Evolutionary conservation across 2,113 vertebrate genomes (phyloP).

Genomic region (Numida meleagris): DNA sequence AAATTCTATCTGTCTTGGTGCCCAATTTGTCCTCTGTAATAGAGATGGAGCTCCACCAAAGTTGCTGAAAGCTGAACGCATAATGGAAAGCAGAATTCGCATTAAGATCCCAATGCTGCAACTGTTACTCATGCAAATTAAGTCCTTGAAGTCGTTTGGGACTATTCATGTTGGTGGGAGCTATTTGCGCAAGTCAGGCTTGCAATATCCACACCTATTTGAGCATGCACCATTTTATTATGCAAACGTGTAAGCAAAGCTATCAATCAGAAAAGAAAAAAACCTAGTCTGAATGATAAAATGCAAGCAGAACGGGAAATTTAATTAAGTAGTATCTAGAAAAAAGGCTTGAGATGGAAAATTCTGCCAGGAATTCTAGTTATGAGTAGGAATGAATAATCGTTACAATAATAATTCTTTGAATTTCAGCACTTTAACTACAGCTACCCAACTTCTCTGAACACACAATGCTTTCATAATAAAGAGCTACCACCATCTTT

Average conservation of each 20-base stretch:
- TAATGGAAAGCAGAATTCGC: neutral
- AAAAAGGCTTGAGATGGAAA: constrained; percentile 3
- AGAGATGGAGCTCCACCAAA: neutral
- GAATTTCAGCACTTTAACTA: neutral
- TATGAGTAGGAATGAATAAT: neutral
- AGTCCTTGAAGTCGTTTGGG: constrained; percentile 30
- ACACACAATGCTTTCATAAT: neutral
- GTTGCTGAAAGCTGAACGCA: neutral
- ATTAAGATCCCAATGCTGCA: neutral
- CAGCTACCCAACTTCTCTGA: neutral
- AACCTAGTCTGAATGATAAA: neutral
- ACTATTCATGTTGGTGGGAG: neutral
- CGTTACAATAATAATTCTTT: neutral
- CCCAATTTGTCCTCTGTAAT: neutral
- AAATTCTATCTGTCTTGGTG: neutral
- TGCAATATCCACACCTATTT: neutral
- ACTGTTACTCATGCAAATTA: constrained; percentile 24
- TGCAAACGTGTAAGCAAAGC: constrained; percentile 28
- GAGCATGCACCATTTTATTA: neutral
- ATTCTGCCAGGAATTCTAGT: neutral
- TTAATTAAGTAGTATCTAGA: constrained; percentile 23
- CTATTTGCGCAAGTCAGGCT: neutral
- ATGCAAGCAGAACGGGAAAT: neutral
- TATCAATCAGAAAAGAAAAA: constrained; percentile 4
- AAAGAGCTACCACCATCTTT: neutral